These are phyloP conservation scores for Penaeus japonicus DNA, from an alignment of 1,140 invertebrate genomes.

Conservation along the genomic window DNA sequence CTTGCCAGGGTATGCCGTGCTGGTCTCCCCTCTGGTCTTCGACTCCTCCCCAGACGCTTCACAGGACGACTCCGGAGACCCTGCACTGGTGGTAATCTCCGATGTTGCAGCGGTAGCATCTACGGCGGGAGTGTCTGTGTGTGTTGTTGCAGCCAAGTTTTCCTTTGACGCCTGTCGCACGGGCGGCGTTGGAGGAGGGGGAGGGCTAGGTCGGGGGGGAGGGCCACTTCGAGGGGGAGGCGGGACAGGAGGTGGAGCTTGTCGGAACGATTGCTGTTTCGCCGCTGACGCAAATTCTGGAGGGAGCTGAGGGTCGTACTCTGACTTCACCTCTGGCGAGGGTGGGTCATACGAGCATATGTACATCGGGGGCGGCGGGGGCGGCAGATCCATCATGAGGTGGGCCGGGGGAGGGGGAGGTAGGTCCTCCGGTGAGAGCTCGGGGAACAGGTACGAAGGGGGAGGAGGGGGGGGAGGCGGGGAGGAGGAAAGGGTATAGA, in stretches of 20 bases:
- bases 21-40: no score
- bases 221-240: neutral
- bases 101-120: neutral
- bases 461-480: constrained; percentile 44
- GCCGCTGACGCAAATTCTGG: constrained; percentile 14
- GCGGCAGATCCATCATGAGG: neutral
- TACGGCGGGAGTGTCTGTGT: neutral
- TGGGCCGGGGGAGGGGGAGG: constrained; percentile 37
- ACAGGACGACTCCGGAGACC: neutral
- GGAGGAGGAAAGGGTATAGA: constrained; percentile 18
- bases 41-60: no score
- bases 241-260: neutral
- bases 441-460: constrained; percentile 29
- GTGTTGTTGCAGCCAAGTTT: neutral
- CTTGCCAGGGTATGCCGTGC: no score
- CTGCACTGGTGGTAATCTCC: neutral
- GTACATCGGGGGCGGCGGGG: constrained; percentile 26
- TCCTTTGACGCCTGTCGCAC: constrained; percentile 14
- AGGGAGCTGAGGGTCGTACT: constrained; percentile 53
- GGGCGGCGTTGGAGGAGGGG: constrained; percentile 40
- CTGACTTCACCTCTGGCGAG: constrained; percentile 49
- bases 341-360: constrained; percentile 56
- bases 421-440: constrained; percentile 38
- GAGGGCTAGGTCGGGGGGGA: constrained; percentile 39
- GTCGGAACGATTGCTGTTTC: neutral